A percentile compares a stretch with the other conserved stretches of the same genome.
Evolutionary conservation across 2,888 invertebrate genomes (phyloP).

Genomic region (Acronicta aceris): DNA sequence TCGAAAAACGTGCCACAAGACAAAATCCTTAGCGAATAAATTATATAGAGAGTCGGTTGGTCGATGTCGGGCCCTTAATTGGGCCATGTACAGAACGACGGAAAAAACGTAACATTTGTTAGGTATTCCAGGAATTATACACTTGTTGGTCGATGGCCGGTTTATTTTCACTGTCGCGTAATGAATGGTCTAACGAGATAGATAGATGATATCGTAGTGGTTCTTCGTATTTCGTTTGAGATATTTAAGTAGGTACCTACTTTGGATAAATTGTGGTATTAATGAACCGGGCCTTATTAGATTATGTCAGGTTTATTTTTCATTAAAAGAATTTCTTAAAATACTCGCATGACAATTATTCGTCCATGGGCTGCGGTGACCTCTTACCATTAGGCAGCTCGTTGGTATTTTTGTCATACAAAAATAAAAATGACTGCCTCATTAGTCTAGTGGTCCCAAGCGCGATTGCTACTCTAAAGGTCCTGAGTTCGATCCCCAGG

Average conservation of each 20-base stretch:
- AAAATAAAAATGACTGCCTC: too few relatives aligned
- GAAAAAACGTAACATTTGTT: constrained; percentile 87
- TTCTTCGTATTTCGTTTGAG: constrained; percentile 39
- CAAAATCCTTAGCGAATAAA: constrained; percentile 85
- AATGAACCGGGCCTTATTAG: constrained; percentile 38
- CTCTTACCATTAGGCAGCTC: too few relatives aligned
- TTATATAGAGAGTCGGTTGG: constrained; percentile 78
- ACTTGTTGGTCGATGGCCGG: constrained; percentile 76
- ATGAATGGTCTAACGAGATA: constrained; percentile 55
- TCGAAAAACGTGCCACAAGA: constrained; percentile 78
- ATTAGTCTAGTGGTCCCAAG: too few relatives aligned
- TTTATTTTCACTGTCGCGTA: constrained; percentile 60
- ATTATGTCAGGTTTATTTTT: not conserved
- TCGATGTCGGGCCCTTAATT: constrained; percentile 78
- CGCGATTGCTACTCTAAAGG: too few relatives aligned
- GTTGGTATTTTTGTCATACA: too few relatives aligned
- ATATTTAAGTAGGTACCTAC: constrained; percentile 8
- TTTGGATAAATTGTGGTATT: constrained; percentile 33
- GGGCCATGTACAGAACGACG: constrained; percentile 82
- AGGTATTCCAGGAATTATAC: constrained; percentile 87
- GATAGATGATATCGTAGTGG: constrained; percentile 44
- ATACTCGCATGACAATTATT: too few relatives aligned
- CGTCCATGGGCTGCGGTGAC: too few relatives aligned
- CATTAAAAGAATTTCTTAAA: too few relatives aligned
- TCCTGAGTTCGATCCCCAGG: too few relatives aligned